A percentile compares a stretch with the other conserved stretches of the same genome.
Evolutionary conservation across 1,140 invertebrate species (phyloP).

Genomic region (Nasonia longicornis): DNA sequence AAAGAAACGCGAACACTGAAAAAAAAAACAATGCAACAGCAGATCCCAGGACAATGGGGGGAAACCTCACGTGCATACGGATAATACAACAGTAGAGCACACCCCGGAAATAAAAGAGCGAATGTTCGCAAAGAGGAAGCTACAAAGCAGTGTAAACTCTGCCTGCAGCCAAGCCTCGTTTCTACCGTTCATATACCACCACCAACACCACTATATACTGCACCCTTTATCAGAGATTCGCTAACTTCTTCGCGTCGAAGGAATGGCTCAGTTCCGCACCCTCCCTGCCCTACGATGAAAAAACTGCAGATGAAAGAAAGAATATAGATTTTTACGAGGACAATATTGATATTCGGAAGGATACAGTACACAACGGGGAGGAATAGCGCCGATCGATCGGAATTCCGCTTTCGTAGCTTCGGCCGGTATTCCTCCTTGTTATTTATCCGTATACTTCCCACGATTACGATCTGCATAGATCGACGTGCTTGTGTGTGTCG

Average conservation of each 20-base stretch:
- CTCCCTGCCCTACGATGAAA: no score
- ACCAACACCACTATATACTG: neutral
- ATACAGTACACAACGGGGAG: neutral
- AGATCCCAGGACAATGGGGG: neutral
- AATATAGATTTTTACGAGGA: neutral
- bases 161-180: neutral
- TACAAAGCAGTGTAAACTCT: neutral
- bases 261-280: neutral
- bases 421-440: no score
- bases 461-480: neutral
- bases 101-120: neutral
- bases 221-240: neutral
- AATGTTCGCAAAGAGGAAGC: neutral
- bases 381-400: neutral
- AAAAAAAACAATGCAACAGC: neutral
- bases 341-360: neutral
- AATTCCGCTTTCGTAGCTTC: neutral
- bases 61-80: neutral
- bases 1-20: neutral
- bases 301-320: neutral
- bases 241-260: neutral
- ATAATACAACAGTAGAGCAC: neutral
- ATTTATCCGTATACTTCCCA: neutral
- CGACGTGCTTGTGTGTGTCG: constrained; percentile 33
- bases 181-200: neutral